Base-by-base conservation (phyloP, 2,113 vertebrate genomes). In the Peucedramus taeniatus region DNA sequence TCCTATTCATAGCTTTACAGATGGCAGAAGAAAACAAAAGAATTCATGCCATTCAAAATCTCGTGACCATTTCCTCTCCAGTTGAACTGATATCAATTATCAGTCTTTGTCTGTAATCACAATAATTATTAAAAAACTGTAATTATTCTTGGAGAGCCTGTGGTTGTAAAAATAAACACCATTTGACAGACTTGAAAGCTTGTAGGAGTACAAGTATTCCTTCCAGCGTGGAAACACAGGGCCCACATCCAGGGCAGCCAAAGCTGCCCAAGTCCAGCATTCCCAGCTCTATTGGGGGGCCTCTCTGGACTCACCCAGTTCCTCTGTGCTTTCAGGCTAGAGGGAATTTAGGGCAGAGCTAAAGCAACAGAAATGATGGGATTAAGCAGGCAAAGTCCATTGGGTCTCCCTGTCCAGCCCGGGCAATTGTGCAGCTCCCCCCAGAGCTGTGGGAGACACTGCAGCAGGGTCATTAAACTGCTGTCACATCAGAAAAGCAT, bases 61-160 rank as follows among this genome's bases (percentile, higher is more conserved):
- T 54, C 27, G 23, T 82, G 94, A 83, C 83, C 91, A 65, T 91
- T 97, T 98, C 35, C 80, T 87, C 92, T 96, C 92, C 94, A 96
- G 86, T 95, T 96, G 95, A 93, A 85, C 65, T 31, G 78, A 59
- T 89, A 95, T 44, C 95, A 96, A 88, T 88, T 68, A 87, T 87
- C 90, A 85, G 85, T 45, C 88, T 40, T 39, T 13, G 9, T 87
- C 89, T 12, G 42, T 91, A 93, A 93, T 76, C 80, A 91, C 92
- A 96, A 63, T 86, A 97, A 97, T 95, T 94, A 37, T 40, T 92
- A 89, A 61, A 95, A 96, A 96, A 68, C 72, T 84, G 2, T 50
- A 96, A 95, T 97, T 96, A 90, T 81, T 87, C 91, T 94, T 75
- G 85, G 69, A 94, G 45, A 69, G 53, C 47, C 53, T 76, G 53